Evolutionary conservation across 2,113 vertebrate genomes (phyloP).

Genomic region (Eulemur rufifrons): DNA sequence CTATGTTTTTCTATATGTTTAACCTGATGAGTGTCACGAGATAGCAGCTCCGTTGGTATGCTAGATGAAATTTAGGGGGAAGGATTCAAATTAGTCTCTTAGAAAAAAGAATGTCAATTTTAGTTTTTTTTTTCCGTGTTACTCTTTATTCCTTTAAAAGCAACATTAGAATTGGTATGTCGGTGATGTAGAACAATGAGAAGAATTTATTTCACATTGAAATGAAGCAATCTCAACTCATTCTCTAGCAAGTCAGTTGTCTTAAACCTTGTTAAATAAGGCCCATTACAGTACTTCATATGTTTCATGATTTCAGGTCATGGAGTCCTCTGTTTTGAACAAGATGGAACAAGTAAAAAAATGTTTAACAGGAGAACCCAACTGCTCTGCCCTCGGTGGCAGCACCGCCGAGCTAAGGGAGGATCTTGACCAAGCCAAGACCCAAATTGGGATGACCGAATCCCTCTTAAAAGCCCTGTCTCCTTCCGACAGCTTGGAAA

Average conservation of each 20-base stretch:
- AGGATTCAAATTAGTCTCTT: constrained; percentile 5
- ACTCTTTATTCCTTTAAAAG: not conserved
- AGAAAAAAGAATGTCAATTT: constrained; percentile 23
- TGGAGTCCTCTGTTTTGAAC: constrained; percentile 84
- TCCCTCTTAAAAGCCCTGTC: constrained; percentile 85
- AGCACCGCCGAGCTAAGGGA: constrained; percentile 81
- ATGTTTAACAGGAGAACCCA: constrained; percentile 54
- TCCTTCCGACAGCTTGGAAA: constrained; percentile 86
- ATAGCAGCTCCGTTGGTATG: not conserved
- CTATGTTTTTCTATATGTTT: not conserved
- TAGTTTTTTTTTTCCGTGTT: not conserved
- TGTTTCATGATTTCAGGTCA: constrained; percentile 83
- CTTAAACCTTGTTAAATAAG: not conserved
- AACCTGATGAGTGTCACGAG: not conserved
- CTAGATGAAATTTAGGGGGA: not conserved
- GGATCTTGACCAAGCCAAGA: constrained; percentile 85
- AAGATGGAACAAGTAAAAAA: constrained; percentile 83
- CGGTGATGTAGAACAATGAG: not conserved
- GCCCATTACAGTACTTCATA: not conserved
- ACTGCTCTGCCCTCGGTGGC: not conserved
- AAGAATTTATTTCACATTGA: not conserved
- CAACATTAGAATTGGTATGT: not conserved
- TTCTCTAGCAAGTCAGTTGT: not conserved
- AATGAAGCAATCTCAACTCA: not conserved
- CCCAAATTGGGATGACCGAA: constrained; percentile 86